Evolutionary conservation across 2,888 invertebrate genomes (phyloP), one percentile per base, ranked within the genome.

Genomic region (Oscheius sp.): DNA sequence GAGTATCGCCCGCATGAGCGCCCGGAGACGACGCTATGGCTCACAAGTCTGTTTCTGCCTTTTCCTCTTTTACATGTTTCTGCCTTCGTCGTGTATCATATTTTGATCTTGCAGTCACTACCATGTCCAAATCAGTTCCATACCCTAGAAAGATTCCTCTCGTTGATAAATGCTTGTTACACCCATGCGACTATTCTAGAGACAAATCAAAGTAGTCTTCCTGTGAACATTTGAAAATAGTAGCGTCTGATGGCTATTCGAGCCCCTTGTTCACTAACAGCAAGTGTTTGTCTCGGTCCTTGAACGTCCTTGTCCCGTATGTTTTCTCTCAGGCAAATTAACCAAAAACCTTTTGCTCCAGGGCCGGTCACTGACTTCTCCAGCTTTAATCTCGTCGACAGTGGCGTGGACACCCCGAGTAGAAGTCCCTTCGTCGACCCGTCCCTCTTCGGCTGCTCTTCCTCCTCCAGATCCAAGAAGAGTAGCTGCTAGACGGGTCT

Each of bases 281-380:
- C 42, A 7, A 42, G 42, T 42, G 42, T 42, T 42, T 42, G 42
- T 42, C 42, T 42, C 42, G 7, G 42, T 53, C 53, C 53, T 13
- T 53, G 53, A 53, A 21, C 53, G 53, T 53, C 53, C 53, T 53
- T 7, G 21, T 51, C 53, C 35, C 21, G 50, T 33, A 55, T 55
- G n/a, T 35, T 55, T 42, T 55, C 48, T 75, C 42, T 42, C 42
- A 42, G 42, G 42, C 42, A 42, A 42, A 42, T 42, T 42, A 42
- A 42, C 42, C 42, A 42, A 42, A 42, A 42, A 42, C 42, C 42
- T 3, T 42, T 42, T 42, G 42, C 42, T 42, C 42, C 55, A 68
- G 68, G 81, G 81, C 53, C 76, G 81, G 51, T 79, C 81, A 32
- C 74, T 75, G 62, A 81, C 81, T 5, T 81, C 81, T n/a, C 81